Evolutionary conservation across 2,888 invertebrate species (phyloP).

Genomic region (Hydroisotoma schaefferi): DNA sequence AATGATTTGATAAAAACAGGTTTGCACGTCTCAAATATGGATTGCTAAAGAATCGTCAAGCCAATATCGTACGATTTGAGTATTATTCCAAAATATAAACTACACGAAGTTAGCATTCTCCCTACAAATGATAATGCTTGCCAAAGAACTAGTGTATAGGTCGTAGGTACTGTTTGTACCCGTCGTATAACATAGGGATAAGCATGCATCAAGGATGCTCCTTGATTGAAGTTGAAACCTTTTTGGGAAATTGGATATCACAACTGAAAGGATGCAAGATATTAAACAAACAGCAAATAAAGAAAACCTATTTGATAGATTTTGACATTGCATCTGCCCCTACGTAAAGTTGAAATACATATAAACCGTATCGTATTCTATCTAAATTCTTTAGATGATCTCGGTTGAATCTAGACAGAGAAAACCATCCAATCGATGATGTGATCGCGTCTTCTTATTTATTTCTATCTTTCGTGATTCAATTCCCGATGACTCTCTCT

Average conservation of each 20-base stretch:
- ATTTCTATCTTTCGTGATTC: constrained; percentile 5
- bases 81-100: too few relatives aligned
- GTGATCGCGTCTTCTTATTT: constrained; percentile 1
- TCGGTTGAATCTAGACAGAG: not conserved
- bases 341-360: too few relatives aligned
- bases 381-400: constrained; percentile 8
- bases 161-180: too few relatives aligned
- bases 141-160: too few relatives aligned
- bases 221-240: constrained; percentile 48
- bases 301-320: constrained; percentile 43
- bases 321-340: constrained; percentile 38
- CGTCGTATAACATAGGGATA: not conserved
- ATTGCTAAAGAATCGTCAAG: too few relatives aligned
- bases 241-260: constrained; percentile 47
- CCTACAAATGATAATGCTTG: too few relatives aligned
- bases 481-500: constrained; percentile 6
- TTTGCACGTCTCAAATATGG: too few relatives aligned
- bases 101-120: too few relatives aligned
- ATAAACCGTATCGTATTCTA: not conserved
- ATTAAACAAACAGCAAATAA: constrained; percentile 47
- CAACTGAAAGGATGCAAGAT: constrained; percentile 43
- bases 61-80: too few relatives aligned
- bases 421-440: not conserved
- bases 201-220: constrained; percentile 25
- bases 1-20: too few relatives aligned